Conservation (phyloP, 2,888 invertebrate species). For the Sarcophaga variegata region DNA sequence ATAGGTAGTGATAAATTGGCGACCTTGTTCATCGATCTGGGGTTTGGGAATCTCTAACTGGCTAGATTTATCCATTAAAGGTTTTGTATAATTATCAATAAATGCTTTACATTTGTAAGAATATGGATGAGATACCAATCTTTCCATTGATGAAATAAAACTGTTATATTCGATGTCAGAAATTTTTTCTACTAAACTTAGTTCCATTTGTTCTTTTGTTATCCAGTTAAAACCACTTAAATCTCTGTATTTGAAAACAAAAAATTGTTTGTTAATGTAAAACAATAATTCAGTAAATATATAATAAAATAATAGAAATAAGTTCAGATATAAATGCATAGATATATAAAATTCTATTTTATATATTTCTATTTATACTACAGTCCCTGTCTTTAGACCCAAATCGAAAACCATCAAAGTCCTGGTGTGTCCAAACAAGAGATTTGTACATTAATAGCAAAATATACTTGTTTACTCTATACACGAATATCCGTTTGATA, state of each 20-base stretch:
- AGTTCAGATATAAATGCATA: no score
- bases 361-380: no score
- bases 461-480: no score
- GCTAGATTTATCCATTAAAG: conserved; percentile 84
- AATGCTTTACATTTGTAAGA: conserved; percentile 88
- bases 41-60: conserved; percentile 86
- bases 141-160: conserved; percentile 88
- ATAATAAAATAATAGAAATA: background rate
- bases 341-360: no score
- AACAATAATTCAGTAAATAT: background rate
- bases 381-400: no score
- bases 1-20: conserved; percentile 88
- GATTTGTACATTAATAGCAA: no score
- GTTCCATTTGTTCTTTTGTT: conserved; percentile 86
- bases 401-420: no score
- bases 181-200: conserved; percentile 86
- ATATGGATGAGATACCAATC: conserved; percentile 88
- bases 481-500: no score
- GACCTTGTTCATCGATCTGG: conserved; percentile 86
- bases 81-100: conserved; percentile 87
- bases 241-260: conserved; percentile 81
- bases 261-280: background rate
- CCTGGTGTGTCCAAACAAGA: no score
- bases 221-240: conserved; percentile 86
- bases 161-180: conserved; percentile 87